Evolutionary conservation across 2,113 vertebrate species (phyloP).

Genomic region (Chaetorhynchus papuensis): DNA sequence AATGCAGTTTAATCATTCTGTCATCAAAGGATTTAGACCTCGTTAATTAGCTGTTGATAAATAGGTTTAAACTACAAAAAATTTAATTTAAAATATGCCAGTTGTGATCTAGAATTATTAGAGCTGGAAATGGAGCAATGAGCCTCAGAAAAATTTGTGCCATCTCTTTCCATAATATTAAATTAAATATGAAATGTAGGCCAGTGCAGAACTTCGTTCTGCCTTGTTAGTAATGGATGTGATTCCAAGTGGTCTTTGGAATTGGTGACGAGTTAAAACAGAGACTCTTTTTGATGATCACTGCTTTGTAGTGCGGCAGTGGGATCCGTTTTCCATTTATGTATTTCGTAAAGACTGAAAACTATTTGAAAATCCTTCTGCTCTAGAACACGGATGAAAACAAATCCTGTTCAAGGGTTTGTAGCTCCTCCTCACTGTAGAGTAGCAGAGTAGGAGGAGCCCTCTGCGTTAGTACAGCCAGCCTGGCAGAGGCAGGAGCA

Average conservation of each 20-base stretch:
- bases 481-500: too few relatives aligned
- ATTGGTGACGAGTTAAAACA: neutral
- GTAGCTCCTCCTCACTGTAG: fast-evolving
- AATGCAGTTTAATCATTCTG: constrained; percentile 76
- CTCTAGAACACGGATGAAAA: neutral
- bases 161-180: neutral
- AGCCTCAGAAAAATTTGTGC: neutral
- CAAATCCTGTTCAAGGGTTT: neutral
- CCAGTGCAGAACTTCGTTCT: neutral
- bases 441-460: neutral
- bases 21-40: constrained; percentile 70
- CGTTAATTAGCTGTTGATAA: constrained; percentile 78
- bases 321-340: neutral
- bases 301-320: fast-evolving
- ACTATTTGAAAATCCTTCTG: neutral
- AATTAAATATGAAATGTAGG: neutral
- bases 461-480: fast-evolving
- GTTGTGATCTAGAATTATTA: constrained; percentile 38
- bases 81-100: constrained; percentile 52
- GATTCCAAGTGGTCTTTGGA: neutral
- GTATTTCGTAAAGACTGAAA: neutral
- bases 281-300: neutral
- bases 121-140: neutral
- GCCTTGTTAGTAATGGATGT: neutral
- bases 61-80: constrained; percentile 66